Base-by-base conservation (phyloP, 2,888 invertebrate genomes). In the Polyommatus icarus region DNA sequence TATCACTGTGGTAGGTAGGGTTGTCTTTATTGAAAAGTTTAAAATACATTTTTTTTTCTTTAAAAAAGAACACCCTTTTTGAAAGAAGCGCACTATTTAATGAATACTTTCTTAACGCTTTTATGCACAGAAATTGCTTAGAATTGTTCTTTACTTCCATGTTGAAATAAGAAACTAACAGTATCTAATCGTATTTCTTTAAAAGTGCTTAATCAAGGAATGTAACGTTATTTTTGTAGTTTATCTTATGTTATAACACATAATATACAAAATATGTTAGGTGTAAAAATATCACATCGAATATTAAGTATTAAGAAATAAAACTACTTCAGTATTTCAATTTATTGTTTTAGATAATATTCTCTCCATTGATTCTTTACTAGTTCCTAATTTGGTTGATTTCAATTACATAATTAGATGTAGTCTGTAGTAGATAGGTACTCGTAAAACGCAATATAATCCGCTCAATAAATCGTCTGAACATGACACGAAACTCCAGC, bases 101-200 rank as follows among this genome's bases (percentile, higher is more conserved):
- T 20, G 18, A 40, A 40, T 40, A 10, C 1, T 29, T 72, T 6
- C n/a, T n/a, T 40, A n/a, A 72, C n/a, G 40, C 20, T 40, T n/a
- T 72, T 72, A 36, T 40, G 20, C 40, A 20, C 72, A 72, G 40
- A 12, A 40, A 72, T 20, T 40, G 72, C 18, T 72, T 72, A 36
- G 71, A 36, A 72, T 61, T 24, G n/a, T 20, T 32, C 40, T 20
- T 20, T 40, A 5, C 71, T 72, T 40, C n/a, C 36, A 40, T 72
- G 61, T 50, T 73, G 40, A 32, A 59, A 73, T 50, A 15, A 18
- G 15, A 54, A 54, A 54, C 46, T 18, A 15, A 54, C 54, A 18
- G 54, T 5, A 18, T 18, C 18, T 18, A 54, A 15, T 54, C 50
- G 15, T 15, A 15, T 54, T 54, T 54, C 15, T 54, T 54, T 54